Conservation (phyloP, 2,113 vertebrate genomes). For the Actenoides lindsayi region DNA sequence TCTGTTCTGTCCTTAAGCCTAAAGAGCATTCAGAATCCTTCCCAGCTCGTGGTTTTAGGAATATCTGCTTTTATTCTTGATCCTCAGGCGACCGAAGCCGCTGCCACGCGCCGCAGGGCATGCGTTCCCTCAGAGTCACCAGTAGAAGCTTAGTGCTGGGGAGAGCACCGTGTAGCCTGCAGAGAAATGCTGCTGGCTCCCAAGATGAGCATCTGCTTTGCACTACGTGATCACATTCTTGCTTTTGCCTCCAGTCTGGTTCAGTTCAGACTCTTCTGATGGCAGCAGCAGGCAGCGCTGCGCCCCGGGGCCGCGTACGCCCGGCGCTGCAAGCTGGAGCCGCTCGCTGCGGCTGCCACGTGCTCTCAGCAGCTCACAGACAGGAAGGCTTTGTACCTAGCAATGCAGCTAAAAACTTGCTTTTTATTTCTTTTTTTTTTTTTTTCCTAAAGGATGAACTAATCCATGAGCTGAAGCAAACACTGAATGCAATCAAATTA, state of each 20-base stretch:
- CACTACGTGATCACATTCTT: not conserved
- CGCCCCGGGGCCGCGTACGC: not conserved
- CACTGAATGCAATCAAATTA: constrained; percentile 93
- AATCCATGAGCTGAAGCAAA: constrained; percentile 95
- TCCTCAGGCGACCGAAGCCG: not conserved
- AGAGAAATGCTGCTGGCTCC: not conserved
- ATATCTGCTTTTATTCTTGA: not conserved
- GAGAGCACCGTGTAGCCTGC: not conserved
- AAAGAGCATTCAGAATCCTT: not conserved
- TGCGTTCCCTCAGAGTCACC: not conserved
- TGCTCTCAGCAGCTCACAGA: not conserved
- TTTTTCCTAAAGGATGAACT: constrained; percentile 86
- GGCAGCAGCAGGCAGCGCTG: not conserved
- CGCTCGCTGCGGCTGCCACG: accelerated
- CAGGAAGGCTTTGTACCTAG: not conserved
- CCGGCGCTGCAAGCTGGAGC: not conserved
- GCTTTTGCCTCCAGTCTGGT: not conserved
- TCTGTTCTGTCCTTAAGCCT: not conserved
- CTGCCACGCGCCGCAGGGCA: accelerated
- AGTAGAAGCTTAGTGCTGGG: not conserved
- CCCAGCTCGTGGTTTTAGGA: not conserved
- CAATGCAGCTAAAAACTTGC: not conserved
- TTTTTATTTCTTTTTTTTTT: not conserved
- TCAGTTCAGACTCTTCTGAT: not conserved
- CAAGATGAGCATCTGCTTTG: not conserved